Conservation (phyloP, 2,113 vertebrate genomes). For the Ardeotis arabs region DNA sequence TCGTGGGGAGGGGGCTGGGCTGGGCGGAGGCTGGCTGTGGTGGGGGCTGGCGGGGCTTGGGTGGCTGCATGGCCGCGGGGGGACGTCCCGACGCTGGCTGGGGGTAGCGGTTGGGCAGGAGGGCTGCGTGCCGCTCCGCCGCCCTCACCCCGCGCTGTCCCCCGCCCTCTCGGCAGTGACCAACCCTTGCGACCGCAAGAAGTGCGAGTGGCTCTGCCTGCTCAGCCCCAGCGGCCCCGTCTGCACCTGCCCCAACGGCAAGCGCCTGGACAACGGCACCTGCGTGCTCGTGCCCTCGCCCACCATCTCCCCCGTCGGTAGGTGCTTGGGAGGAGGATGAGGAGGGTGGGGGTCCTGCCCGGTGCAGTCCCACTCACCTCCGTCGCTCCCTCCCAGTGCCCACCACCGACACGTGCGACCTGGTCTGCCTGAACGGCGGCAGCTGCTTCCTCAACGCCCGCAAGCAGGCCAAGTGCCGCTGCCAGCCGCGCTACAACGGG, state of each 20-base stretch:
- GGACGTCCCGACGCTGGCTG: background rate
- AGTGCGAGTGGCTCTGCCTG: conserved; percentile 96
- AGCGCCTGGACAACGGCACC: conserved; percentile 89
- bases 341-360: too few species aligned
- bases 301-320: conserved; percentile 84
- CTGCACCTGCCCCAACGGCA: conserved; percentile 94
- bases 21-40: background rate
- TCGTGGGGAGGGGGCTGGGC: accelerated
- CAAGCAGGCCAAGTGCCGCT: conserved; percentile 93
- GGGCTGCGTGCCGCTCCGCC: accelerated
- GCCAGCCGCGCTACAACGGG: conserved; percentile 91
- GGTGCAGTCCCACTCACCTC: accelerated
- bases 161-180: conserved; percentile 76
- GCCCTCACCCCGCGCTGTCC: accelerated
- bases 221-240: conserved; percentile 95
- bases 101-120: background rate
- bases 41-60: background rate
- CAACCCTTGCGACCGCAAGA: conserved; percentile 96
- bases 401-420: conserved; percentile 81
- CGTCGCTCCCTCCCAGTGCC: conserved; percentile 66
- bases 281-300: conserved; percentile 84
- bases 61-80: background rate
- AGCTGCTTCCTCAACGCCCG: conserved; percentile 93
- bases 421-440: conserved; percentile 90
- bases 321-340: background rate